Evolutionary conservation across 2,888 invertebrate species (phyloP).

Genomic region (Cephus pulcher): DNA sequence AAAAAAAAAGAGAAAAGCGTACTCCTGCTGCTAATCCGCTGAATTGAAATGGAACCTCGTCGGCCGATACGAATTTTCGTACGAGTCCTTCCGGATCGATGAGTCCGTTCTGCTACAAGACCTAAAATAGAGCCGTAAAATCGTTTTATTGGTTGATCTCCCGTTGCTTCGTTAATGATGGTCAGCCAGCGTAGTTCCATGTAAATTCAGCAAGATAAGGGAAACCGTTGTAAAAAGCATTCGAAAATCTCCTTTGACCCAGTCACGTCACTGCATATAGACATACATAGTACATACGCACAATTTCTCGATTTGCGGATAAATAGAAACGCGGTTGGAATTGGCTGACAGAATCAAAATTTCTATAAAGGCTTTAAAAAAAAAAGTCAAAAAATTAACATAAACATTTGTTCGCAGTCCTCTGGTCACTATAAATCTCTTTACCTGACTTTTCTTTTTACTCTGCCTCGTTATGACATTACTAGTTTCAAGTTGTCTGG

Average conservation of each 20-base stretch:
- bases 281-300: background rate
- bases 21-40: background rate
- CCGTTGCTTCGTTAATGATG: background rate
- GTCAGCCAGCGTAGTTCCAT: background rate
- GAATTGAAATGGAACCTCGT: background rate
- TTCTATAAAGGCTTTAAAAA: background rate
- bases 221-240: background rate
- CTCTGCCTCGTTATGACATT: background rate
- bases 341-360: constrained; percentile 41
- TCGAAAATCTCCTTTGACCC: background rate
- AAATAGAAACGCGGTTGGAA: constrained; percentile 45
- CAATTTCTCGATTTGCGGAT: constrained; percentile 8
- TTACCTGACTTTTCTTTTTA: background rate
- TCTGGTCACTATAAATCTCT: background rate
- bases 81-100: background rate
- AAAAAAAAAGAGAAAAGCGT: background rate
- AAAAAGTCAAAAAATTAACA: background rate
- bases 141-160: background rate
- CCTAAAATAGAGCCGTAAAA: background rate
- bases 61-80: background rate
- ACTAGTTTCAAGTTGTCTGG: background rate
- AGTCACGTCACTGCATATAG: background rate
- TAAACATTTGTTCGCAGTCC: background rate
- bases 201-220: background rate
- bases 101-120: background rate